Evolutionary conservation across 1,140 invertebrate species (phyloP).

Genomic region (Brachystomella parvula): DNA sequence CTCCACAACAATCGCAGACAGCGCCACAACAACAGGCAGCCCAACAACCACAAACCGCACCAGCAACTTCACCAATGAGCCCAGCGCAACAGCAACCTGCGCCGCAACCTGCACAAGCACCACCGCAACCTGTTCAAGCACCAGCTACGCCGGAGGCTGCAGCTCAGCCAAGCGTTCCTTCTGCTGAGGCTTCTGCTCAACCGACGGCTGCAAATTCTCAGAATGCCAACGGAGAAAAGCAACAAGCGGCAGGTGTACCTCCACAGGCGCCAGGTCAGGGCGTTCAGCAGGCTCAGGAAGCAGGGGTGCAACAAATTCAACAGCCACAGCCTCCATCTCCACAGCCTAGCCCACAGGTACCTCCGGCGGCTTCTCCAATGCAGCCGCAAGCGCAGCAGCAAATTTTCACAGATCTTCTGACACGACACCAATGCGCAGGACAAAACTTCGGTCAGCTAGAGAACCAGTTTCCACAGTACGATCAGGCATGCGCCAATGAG

Average conservation of each 20-base stretch:
- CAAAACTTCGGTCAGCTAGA: neutral
- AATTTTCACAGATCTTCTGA: neutral
- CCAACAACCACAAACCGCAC: neutral
- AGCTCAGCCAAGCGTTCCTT: neutral
- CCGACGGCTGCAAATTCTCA: too few species aligned
- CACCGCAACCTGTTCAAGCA: neutral
- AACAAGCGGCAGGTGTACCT: too few species aligned
- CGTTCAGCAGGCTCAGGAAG: too few species aligned
- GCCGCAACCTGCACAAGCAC: neutral
- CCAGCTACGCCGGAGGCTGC: neutral
- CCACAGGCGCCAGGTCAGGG: too few species aligned
- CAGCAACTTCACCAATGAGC: too few species aligned
- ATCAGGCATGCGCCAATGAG: neutral
- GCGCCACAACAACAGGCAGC: neutral
- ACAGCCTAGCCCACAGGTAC: too few species aligned
- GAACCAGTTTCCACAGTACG: neutral
- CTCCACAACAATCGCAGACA: neutral
- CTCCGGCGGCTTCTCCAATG: neutral
- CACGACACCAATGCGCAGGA: neutral
- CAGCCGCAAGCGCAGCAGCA: neutral
- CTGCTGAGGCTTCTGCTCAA: neutral
- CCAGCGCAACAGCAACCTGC: too few species aligned
- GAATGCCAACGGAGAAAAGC: too few species aligned
- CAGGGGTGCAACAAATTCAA: too few species aligned
- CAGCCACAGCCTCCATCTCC: too few species aligned